phyloP scores from a whole-genome alignment of 1,140 invertebrate species.

The Brachionus plicatilis region DNA sequence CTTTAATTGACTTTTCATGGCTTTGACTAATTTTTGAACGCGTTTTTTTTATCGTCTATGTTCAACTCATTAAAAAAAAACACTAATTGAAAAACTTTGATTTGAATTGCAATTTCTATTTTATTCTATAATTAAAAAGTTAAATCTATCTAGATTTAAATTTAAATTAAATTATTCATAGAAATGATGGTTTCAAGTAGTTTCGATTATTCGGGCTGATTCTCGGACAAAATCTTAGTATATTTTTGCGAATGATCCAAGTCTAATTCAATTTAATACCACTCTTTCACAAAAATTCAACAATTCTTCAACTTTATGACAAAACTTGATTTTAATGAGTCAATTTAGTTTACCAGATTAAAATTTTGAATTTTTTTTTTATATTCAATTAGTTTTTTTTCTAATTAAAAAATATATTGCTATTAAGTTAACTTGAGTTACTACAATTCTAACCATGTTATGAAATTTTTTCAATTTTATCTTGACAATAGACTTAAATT shows the following conservation, averaged over 20 bases:
- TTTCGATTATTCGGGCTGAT: background rate
- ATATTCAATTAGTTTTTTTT: too few species aligned
- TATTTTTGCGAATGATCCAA: background rate
- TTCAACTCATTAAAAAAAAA: background rate
- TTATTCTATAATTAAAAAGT: background rate
- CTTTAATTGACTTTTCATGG: background rate
- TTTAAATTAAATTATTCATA: background rate
- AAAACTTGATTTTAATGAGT: background rate
- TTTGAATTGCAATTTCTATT: background rate
- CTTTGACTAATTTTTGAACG: conserved; percentile 3
- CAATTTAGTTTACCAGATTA: background rate
- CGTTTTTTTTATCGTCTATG: background rate
- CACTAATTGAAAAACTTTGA: background rate
- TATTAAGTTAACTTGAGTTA: background rate
- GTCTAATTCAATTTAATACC: background rate
- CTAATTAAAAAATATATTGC: background rate
- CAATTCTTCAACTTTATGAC: background rate
- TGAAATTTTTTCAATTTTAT: too few species aligned
- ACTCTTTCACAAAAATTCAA: background rate
- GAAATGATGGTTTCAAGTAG: background rate
- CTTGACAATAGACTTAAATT: too few species aligned
- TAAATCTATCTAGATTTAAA: background rate
- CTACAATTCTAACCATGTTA: too few species aligned
- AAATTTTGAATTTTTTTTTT: background rate
- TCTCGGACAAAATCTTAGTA: background rate